A percentile compares a stretch with the other conserved stretches of the same genome.
Evolutionary conservation across 2,888 invertebrate genomes (phyloP).

Genomic region (Balanococcus diminutus): DNA sequence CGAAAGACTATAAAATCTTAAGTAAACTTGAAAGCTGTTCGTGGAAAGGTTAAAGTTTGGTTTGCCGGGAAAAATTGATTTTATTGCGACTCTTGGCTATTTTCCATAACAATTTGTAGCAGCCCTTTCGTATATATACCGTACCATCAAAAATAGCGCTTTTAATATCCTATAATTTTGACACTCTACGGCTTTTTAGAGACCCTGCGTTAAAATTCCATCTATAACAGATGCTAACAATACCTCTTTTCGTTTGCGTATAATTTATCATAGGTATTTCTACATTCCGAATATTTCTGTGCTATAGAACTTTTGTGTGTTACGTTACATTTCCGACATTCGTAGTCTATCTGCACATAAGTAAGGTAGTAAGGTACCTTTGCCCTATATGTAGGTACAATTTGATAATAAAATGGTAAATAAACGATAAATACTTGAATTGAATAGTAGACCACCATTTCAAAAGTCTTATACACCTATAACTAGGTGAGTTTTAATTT

Average conservation of each 20-base stretch:
- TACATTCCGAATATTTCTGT: neutral
- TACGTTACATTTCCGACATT: no score
- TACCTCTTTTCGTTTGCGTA: neutral
- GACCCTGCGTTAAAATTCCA: neutral
- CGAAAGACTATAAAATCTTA: conserved; percentile 1
- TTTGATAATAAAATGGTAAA: no score
- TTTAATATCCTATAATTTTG: conserved; percentile 3
- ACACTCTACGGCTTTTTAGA: neutral
- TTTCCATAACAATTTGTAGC: conserved; percentile 30
- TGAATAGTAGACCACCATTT: no score
- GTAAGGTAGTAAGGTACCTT: no score
- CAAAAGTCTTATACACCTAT: no score
- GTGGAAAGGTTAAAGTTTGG: conserved; percentile 3
- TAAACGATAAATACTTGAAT: no score
- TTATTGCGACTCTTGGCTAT: conserved; percentile 5
- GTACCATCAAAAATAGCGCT: neutral
- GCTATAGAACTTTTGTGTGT: no score
- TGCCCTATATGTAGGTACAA: no score
- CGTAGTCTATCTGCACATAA: no score
- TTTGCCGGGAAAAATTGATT: conserved; percentile 25
- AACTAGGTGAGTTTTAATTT: neutral
- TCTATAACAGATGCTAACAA: neutral
- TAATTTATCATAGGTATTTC: conserved; percentile 16
- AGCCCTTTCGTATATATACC: neutral
- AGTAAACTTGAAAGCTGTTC: conserved; percentile 6